Percentiles rank a stretch among this genome's conserved stretches.
These are phyloP conservation scores for Myocastor coypus DNA, from an alignment of 2,113 vertebrate genomes.

Conservation along the genomic window DNA sequence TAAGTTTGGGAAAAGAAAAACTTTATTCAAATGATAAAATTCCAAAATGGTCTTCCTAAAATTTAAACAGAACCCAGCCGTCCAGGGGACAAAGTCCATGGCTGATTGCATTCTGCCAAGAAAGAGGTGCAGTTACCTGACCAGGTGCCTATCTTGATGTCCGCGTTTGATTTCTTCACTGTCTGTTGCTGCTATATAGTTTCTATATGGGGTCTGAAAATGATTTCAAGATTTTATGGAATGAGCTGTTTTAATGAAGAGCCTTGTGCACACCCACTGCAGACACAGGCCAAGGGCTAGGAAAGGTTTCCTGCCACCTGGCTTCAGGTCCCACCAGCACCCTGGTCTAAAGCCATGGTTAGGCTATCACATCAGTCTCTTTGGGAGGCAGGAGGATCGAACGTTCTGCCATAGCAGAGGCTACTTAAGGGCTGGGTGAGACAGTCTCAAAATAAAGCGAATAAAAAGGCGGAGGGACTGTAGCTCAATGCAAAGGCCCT, in stretches of 20 bases:
- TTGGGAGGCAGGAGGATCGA: neutral
- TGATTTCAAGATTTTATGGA: neutral
- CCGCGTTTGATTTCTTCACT: neutral
- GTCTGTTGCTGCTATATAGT: neutral
- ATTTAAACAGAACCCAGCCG: neutral
- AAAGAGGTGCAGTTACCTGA: neutral
- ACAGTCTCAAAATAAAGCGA: neutral
- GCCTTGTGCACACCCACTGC: neutral
- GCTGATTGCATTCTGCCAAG: neutral
- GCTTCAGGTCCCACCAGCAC: neutral
- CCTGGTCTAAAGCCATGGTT: neutral
- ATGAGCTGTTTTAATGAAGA: neutral
- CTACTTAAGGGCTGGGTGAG: neutral
- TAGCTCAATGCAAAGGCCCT: neutral
- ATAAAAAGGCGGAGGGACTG: neutral
- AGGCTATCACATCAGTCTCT: neutral
- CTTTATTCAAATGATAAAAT: constrained; percentile 31
- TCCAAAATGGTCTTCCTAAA: constrained; percentile 4
- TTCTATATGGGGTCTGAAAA: neutral
- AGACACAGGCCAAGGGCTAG: neutral
- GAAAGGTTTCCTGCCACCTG: neutral
- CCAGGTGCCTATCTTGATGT: neutral
- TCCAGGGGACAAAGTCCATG: neutral
- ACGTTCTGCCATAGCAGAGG: neutral
- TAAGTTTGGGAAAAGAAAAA: neutral